A percentile compares a stretch with the other conserved stretches of the same genome.
These are phyloP conservation scores for Arrhamphus sclerolepis DNA, from an alignment of 2,797 vertebrate species.

Conservation along the genomic window DNA sequence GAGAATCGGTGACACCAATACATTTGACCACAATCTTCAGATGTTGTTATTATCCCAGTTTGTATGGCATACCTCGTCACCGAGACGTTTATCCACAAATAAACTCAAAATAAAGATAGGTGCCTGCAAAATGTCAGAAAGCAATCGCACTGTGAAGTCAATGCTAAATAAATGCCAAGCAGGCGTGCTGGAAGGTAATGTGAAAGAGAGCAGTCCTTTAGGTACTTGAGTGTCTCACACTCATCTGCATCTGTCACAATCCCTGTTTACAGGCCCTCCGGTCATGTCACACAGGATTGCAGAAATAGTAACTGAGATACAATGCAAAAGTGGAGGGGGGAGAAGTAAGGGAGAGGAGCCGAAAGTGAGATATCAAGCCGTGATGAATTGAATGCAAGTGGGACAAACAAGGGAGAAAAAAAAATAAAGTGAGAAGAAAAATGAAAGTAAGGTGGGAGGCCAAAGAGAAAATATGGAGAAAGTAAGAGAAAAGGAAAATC, in stretches of 20 bases:
- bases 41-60: conserved; percentile 27
- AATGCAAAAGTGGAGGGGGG: conserved; percentile 25
- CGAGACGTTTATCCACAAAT: conserved; percentile 32
- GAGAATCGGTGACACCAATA: too few species aligned
- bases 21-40: background rate
- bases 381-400: conserved; percentile 56
- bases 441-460: conserved; percentile 25
- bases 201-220: conserved; percentile 41
- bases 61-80: conserved; percentile 3
- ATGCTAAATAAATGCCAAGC: conserved; percentile 43
- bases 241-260: conserved; percentile 68
- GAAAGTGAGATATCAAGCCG: conserved; percentile 51
- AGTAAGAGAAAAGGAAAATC: conserved; percentile 36
- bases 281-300: conserved; percentile 63
- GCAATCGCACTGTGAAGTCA: conserved; percentile 43
- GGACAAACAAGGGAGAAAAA: conserved; percentile 44
- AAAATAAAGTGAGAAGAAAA: conserved; percentile 42
- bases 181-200: conserved; percentile 29
- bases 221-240: conserved; percentile 47
- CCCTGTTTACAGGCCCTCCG: conserved; percentile 56
- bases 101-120: conserved; percentile 17
- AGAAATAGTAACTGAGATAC: conserved; percentile 57
- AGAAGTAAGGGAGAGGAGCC: conserved; percentile 25
- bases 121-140: conserved; percentile 36
- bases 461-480: conserved; percentile 27